Base-by-base conservation (phyloP, 2,888 invertebrate genomes). In the Caenorhabditis macrosperma region DNA sequence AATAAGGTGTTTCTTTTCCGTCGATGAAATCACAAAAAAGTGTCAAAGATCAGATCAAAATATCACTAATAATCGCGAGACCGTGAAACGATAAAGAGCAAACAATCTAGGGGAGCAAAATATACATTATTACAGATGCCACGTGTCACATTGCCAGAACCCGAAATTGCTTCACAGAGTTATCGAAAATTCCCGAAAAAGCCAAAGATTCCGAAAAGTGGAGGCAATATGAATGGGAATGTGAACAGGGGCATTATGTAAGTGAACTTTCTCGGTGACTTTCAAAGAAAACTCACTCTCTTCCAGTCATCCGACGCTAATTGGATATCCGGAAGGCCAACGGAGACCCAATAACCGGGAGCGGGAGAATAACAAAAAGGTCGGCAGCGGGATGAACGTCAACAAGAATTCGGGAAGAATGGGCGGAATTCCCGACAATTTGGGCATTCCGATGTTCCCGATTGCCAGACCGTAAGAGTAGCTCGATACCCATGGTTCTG, bases 401-500 rank as follows among this genome's bases (percentile, higher is more conserved):
- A 38, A 38, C 20, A 57, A 44, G 52, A 57, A 64, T 20, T 24
- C 35, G n/a, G 59, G 59, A 28, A 59, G 67, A 38, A 48, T 48
- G 26, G 52, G 54, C 6, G 71, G 71, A 35, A 33, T 48, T 28
- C 66, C 26, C 28, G 74, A 59, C 2, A 44, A 59, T 17, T 48
- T 66, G 52, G 74, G 61, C 5, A 15, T 52, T 6, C 78, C 78
- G 44, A 68, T 69, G 68, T 80, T 80, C 28, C 80, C 80, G 0
- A 75, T 80, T 46, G 80, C 75, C 2, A 75, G 75, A 71, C 80
- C 80, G 78, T 78, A 30, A 48, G 64, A n/a, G n/a, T n/a, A n/a
- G n/a, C n/a, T n/a, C n/a, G n/a, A n/a, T n/a, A n/a, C n/a, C n/a
- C n/a, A n/a, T n/a, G n/a, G n/a, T n/a, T n/a, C n/a, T 35, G n/a